These are phyloP conservation scores for Apamea crenata DNA, from an alignment of 2,888 invertebrate species.

Conservation along the genomic window DNA sequence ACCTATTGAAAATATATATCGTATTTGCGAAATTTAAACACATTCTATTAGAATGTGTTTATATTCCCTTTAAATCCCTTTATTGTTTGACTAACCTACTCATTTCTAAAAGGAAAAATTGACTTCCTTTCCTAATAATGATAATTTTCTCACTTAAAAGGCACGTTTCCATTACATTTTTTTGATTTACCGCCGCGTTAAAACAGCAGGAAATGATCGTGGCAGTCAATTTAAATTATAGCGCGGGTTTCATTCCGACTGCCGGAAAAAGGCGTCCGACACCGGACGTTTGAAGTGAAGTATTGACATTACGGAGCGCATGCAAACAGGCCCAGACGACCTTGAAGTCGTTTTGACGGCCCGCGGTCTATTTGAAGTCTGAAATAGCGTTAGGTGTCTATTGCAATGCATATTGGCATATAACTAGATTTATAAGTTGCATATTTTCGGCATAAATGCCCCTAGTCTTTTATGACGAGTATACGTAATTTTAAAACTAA, in stretches of 20 bases:
- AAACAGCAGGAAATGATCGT: conserved; percentile 15
- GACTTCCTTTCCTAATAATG: neutral
- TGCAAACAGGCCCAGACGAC: conserved; percentile 17
- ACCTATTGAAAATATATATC: neutral
- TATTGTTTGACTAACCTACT: neutral
- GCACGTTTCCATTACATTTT: neutral
- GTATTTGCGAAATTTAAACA: too few species aligned
- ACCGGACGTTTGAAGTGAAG: conserved; percentile 48
- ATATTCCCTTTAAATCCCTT: neutral
- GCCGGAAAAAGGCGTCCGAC: conserved; percentile 34
- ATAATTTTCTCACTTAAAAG: neutral
- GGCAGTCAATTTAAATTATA: conserved; percentile 44
- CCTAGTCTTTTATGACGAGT: neutral
- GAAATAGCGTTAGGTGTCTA: neutral
- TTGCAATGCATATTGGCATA: neutral
- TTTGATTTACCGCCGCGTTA: conserved; percentile 10
- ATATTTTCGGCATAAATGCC: neutral
- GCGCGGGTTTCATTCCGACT: conserved; percentile 21
- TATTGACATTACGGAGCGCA: conserved; percentile 42
- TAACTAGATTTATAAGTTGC: neutral
- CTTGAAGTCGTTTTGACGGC: conserved; percentile 29
- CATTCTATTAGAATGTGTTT: neutral
- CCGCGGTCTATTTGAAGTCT: conserved; percentile 7
- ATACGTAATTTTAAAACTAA: neutral
- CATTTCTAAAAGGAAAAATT: neutral